Conservation (phyloP, 1,140 invertebrate species). For the Drosophila ironensis region DNA sequence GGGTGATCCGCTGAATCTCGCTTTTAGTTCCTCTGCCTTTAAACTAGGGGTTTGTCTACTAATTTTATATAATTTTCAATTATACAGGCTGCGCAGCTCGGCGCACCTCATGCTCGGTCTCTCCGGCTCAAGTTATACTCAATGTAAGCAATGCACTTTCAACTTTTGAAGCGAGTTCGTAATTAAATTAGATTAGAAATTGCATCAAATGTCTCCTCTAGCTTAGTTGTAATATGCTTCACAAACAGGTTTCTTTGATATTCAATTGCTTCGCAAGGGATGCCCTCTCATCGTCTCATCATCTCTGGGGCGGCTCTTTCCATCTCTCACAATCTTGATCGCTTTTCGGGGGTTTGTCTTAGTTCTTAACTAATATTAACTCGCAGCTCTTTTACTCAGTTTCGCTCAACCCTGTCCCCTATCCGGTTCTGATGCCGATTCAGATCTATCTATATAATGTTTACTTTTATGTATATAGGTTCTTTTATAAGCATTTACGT, state of each 20-base stretch:
- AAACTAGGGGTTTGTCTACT: constrained; percentile 32
- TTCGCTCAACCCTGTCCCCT: neutral
- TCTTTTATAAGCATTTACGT: constrained; percentile 64
- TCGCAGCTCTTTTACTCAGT: constrained; percentile 20
- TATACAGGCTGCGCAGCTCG: constrained; percentile 51
- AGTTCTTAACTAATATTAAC: constrained; percentile 74
- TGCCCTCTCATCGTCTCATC: too few species aligned
- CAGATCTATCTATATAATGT: constrained; percentile 46
- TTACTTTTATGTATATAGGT: constrained; percentile 64
- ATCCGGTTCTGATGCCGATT: constrained; percentile 33
- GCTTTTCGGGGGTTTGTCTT: constrained; percentile 54
- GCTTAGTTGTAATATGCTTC: constrained; percentile 23
- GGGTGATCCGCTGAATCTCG: constrained; percentile 26
- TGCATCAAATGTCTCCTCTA: constrained; percentile 32
- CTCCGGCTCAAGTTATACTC: constrained; percentile 64
- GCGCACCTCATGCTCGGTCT: neutral
- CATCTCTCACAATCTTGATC: neutral
- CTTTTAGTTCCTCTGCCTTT: constrained; percentile 19
- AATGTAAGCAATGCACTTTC: constrained; percentile 60
- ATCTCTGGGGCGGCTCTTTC: constrained; percentile 18
- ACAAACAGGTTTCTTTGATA: constrained; percentile 56
- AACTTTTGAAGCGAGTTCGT: constrained; percentile 68
- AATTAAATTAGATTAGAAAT: constrained; percentile 57
- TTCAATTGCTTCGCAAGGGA: constrained; percentile 64
- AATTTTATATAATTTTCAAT: constrained; percentile 72